Evolutionary conservation across 2,888 invertebrate genomes (phyloP), one percentile per base, ranked within the genome.

Genomic region (Eupelmus urozonus): DNA sequence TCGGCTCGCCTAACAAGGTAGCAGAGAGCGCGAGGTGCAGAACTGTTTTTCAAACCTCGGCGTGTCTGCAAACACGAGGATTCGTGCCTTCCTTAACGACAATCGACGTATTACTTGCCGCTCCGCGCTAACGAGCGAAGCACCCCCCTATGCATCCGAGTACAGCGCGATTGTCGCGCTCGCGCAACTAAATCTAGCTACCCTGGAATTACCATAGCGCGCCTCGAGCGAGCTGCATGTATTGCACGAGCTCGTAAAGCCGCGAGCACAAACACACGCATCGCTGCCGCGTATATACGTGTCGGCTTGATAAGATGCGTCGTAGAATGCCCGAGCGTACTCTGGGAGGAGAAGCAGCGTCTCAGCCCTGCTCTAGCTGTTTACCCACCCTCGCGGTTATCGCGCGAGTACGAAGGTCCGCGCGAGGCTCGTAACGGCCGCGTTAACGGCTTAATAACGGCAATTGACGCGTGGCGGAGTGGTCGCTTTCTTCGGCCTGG

Each of bases 121-220:
- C 27, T n/a, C 20, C 16, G 27, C 60, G 75, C 67, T 67, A 75
- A 75, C 75, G 60, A 75, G 67, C 60, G 53, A 53, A 53, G 20
- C 34, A 42, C 55, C 4, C 53, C 3, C 25, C n/a, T 25, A 9
- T 20, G 16, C 42, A 42, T 25, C 25, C 20, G 57, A 53, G 60
- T 40, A 51, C 40, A 74, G 23, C 57, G n/a, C 20, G 27, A 27
- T 57, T 67, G 66, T 53, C 53, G 45, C 75, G 13, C 45, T 76
- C 62, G 42, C 76, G 42, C 55, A 63, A 76, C 76, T 76, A 69
- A 69, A 76, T 69, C 62, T 63, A 55, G 29, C 45, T 45, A 5
- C 23, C 27, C 55, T 27, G 34, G 40, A 59, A 59, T 59, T 59
- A 59, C 59, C 59, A 59, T 59, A 59, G 59, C 40, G 45, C 42